Evolutionary conservation across 2,797 vertebrate genomes (phyloP).

Genomic region (Silurus lanzhouensis): DNA sequence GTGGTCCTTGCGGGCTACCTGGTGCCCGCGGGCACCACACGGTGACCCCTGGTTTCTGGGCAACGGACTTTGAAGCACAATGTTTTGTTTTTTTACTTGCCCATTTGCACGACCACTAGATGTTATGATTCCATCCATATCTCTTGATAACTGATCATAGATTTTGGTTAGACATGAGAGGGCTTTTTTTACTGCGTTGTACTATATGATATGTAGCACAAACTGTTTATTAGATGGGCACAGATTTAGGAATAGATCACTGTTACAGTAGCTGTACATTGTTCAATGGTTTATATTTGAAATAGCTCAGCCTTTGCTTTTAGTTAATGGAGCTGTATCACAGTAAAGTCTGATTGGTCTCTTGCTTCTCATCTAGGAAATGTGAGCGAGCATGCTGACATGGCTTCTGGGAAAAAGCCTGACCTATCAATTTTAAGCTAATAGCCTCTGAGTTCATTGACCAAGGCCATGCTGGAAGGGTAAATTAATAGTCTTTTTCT

Average conservation of each 20-base stretch:
- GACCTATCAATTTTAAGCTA: not conserved
- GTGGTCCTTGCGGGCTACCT: too few species aligned
- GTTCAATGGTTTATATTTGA: not conserved
- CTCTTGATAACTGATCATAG: not conserved
- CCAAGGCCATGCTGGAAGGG: not conserved
- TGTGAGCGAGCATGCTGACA: constrained; percentile 21
- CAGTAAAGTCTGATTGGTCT: not conserved
- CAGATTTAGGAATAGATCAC: not conserved
- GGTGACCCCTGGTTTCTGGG: not conserved
- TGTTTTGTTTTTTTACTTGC: not conserved
- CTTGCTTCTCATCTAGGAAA: constrained; percentile 31
- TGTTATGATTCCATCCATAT: not conserved
- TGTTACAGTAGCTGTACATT: not conserved
- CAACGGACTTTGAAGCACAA: not conserved
- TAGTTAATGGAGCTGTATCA: constrained; percentile 28
- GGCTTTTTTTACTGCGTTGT: not conserved
- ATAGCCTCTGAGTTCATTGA: not conserved
- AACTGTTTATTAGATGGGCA: not conserved
- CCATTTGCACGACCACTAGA: too few species aligned
- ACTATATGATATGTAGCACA: not conserved
- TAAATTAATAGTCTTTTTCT: not conserved
- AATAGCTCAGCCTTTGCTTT: constrained; percentile 4
- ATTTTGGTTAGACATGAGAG: not conserved
- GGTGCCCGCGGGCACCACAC: too few species aligned
- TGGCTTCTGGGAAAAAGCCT: constrained; percentile 22